Evolutionary conservation across 2,888 invertebrate species (phyloP).

Genomic region (Sepioteuthis lessoniana): DNA sequence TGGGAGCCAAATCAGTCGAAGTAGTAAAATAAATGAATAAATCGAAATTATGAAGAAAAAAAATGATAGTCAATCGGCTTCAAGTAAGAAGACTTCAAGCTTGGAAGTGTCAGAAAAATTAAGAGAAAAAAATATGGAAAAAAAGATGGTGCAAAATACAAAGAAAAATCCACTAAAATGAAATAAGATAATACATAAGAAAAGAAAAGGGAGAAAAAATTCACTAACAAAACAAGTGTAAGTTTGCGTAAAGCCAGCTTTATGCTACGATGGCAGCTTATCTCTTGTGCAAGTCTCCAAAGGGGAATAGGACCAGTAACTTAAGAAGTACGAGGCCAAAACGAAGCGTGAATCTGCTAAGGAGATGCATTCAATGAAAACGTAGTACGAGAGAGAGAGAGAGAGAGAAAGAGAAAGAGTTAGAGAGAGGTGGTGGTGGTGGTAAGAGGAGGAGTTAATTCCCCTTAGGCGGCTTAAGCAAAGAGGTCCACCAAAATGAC

Average conservation of each 20-base stretch:
- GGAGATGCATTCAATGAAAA: neutral
- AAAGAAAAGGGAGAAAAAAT: neutral
- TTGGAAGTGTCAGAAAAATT: neutral
- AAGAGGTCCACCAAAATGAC: conserved; percentile 33
- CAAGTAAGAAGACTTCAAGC: neutral
- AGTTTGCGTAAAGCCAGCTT: neutral
- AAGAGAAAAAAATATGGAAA: neutral
- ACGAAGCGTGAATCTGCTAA: neutral
- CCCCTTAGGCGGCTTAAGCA: neutral
- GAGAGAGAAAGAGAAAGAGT: neutral
- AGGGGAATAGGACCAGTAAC: neutral
- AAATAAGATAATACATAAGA: neutral
- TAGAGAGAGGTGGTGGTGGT: too few relatives aligned
- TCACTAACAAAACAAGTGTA: neutral
- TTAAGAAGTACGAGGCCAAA: neutral
- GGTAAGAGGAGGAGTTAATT: neutral
- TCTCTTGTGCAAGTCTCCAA: neutral
- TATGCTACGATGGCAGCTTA: neutral
- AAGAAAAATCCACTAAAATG: neutral
- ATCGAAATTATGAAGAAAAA: neutral
- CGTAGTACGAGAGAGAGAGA: neutral
- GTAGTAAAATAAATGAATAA: too few relatives aligned
- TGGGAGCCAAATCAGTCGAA: too few relatives aligned
- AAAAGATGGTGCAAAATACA: neutral
- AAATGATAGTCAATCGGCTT: neutral